These are phyloP conservation scores for Nymphalis io DNA, from an alignment of 1,140 invertebrate species.

Conservation along the genomic window DNA sequence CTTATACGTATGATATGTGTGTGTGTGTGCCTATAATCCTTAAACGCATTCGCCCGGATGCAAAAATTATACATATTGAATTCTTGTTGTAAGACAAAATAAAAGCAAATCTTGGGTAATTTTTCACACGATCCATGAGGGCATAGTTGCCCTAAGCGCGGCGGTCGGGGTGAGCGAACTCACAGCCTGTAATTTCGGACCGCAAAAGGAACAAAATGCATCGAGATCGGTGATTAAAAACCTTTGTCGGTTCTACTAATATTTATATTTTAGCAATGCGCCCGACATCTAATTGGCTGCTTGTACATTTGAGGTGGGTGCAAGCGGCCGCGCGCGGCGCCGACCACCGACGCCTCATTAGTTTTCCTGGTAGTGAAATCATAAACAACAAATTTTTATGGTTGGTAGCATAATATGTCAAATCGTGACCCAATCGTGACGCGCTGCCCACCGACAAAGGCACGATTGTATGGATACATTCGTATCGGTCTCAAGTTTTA, in stretches of 20 bases:
- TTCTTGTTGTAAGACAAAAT: slow-evolving; percentile 70
- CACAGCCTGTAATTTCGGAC: slow-evolving; percentile 77
- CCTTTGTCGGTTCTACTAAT: slow-evolving; percentile 81
- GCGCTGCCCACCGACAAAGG: slow-evolving; percentile 49
- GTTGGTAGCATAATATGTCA: slow-evolving; percentile 58
- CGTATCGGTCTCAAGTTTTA: slow-evolving; percentile 29
- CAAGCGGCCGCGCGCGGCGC: slow-evolving; percentile 39
- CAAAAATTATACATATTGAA: slow-evolving; percentile 74
- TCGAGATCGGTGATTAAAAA: slow-evolving; percentile 79
- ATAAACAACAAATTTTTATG: slow-evolving; percentile 72
- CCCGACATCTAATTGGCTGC: slow-evolving; percentile 71
- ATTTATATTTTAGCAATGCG: slow-evolving; percentile 79
- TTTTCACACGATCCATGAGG: slow-evolving; percentile 77
- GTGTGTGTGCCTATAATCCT: slow-evolving; percentile 45
- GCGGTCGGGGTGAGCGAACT: slow-evolving; percentile 74
- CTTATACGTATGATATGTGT: slow-evolving; percentile 44
- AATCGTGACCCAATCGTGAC: slow-evolving; percentile 57
- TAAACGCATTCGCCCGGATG: slow-evolving; percentile 62
- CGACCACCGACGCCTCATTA: slow-evolving; percentile 71
- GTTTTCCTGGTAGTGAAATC: slow-evolving; percentile 77
- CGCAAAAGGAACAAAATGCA: slow-evolving; percentile 77
- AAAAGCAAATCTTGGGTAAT: slow-evolving; percentile 73
- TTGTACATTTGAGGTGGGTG: slow-evolving; percentile 22
- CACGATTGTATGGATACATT: slow-evolving; percentile 51
- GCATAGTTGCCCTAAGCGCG: slow-evolving; percentile 76